Percentiles rank a stretch among this genome's conserved stretches.
phyloP scores from a whole-genome alignment of 1,140 invertebrate species.

The Drosophila murphyi region DNA sequence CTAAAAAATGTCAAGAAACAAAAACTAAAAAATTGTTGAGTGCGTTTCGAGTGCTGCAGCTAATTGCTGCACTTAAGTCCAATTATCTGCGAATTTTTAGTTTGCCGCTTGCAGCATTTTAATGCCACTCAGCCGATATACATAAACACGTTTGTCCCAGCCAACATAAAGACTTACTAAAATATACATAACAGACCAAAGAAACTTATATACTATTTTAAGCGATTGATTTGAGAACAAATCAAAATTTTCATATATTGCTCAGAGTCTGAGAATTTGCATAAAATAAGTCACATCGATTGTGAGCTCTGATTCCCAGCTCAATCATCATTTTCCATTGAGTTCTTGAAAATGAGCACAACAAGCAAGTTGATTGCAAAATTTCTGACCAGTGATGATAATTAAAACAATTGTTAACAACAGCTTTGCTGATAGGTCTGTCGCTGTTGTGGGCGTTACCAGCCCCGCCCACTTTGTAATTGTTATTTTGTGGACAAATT shows the following conservation, averaged over 20 bases:
- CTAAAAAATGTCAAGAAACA: background rate
- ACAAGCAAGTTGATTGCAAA: conserved; percentile 26
- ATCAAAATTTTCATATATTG: too few species aligned
- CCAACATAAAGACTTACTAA: background rate
- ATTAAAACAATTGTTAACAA: conserved; percentile 11
- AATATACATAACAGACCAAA: too few species aligned
- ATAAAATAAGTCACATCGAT: background rate
- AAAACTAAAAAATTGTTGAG: background rate
- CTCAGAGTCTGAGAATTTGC: too few species aligned
- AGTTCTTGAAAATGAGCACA: background rate
- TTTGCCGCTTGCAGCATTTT: background rate
- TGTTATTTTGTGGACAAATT: background rate
- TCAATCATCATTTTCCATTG: background rate
- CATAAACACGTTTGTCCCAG: conserved; percentile 26
- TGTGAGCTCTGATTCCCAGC: background rate
- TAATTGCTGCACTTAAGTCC: conserved; percentile 56
- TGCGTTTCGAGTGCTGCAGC: conserved; percentile 4
- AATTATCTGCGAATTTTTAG: conserved; percentile 35
- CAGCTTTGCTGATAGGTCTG: background rate
- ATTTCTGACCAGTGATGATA: conserved; percentile 4
- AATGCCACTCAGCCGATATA: background rate
- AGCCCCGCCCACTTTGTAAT: background rate
- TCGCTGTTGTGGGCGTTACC: background rate
- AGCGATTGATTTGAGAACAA: too few species aligned
- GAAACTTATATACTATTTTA: too few species aligned